These are phyloP conservation scores for Chironomus striatipennis DNA, from an alignment of 1,140 invertebrate species.

Conservation along the genomic window DNA sequence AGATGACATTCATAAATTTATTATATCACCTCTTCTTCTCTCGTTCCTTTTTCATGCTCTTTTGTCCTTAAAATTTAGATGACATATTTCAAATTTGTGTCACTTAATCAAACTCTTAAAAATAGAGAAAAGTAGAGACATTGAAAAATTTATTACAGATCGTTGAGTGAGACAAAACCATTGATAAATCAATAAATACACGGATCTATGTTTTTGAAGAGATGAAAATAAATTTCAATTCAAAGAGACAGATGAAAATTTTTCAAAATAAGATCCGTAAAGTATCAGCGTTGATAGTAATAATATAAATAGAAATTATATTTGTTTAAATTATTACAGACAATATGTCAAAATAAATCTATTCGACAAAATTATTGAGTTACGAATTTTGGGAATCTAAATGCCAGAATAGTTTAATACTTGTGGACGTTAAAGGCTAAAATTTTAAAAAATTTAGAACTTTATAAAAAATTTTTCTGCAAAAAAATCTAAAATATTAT, in stretches of 20 bases:
- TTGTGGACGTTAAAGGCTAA: too few relatives aligned
- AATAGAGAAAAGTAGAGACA: neutral
- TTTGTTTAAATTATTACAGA: constrained; percentile 1
- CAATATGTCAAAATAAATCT: constrained; percentile 20
- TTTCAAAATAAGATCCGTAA: neutral
- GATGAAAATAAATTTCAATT: constrained; percentile 6
- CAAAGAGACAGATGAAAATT: neutral
- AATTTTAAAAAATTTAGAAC: too few relatives aligned
- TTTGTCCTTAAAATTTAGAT: neutral
- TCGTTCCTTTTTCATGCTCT: too few relatives aligned
- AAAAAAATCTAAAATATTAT: too few relatives aligned
- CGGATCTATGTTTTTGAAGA: neutral
- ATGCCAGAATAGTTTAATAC: too few relatives aligned
- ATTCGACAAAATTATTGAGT: constrained; percentile 10
- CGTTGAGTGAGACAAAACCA: neutral
- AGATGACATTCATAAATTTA: too few relatives aligned
- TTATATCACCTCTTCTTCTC: too few relatives aligned
- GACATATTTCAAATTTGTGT: neutral
- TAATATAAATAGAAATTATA: neutral
- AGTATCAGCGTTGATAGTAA: neutral
- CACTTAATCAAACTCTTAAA: neutral
- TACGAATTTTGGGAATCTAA: too few relatives aligned
- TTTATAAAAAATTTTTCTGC: too few relatives aligned
- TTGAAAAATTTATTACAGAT: neutral
- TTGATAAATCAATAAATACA: neutral